phyloP scores from a whole-genome alignment of 92 coral and sea anemone genomes.

The Paramuricea clavata region DNA sequence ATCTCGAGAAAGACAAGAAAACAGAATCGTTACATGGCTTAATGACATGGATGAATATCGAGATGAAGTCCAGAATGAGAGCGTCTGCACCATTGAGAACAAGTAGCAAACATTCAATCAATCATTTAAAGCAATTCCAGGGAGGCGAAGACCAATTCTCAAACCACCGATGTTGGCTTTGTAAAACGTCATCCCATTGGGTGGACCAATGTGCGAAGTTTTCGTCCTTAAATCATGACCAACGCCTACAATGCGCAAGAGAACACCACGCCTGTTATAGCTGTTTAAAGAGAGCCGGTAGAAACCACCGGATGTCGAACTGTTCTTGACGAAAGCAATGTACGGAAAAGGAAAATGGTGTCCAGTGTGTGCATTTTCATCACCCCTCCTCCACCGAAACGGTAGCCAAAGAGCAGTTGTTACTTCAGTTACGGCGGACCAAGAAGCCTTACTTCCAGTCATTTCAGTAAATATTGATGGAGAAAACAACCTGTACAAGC shows the following conservation, averaged over 20 bases:
- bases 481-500: conserved; percentile 5
- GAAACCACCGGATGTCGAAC: conserved; percentile 46
- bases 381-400: conserved; percentile 7
- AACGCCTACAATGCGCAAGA: conserved; percentile 55
- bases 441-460: background rate
- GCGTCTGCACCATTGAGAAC: conserved; percentile 29
- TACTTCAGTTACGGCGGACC: background rate
- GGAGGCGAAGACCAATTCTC: background rate
- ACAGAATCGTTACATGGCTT: conserved; percentile 50
- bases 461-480: background rate
- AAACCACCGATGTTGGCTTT: conserved; percentile 63
- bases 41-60: conserved; percentile 49
- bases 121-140: conserved; percentile 36
- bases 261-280: conserved; percentile 66
- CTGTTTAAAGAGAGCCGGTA: conserved; percentile 57
- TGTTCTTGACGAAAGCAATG: conserved; percentile 57
- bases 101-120: conserved; percentile 24
- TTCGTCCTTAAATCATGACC: conserved; percentile 54
- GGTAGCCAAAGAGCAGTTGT: background rate
- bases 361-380: conserved; percentile 52
- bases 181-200: conserved; percentile 69
- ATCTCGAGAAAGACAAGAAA: conserved; percentile 38
- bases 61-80: conserved; percentile 45
- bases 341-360: conserved; percentile 52
- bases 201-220: conserved; percentile 69